These are phyloP conservation scores for Ephestia elutella DNA, from an alignment of 1,140 invertebrate species.

Conservation along the genomic window DNA sequence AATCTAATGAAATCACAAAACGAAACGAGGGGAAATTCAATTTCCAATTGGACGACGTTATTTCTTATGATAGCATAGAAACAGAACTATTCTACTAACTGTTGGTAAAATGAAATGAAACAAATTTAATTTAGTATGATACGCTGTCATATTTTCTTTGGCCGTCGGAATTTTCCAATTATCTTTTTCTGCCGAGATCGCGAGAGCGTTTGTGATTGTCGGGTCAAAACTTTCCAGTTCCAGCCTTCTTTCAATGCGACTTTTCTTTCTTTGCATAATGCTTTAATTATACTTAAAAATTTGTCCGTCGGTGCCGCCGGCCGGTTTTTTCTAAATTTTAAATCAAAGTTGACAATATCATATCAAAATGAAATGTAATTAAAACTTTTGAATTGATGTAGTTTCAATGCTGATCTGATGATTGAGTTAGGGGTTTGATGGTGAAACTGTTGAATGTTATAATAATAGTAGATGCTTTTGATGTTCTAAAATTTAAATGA, in stretches of 20 bases:
- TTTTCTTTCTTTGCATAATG: too few relatives aligned
- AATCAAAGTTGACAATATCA: too few relatives aligned
- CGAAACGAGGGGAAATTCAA: neutral
- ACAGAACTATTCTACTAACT: neutral
- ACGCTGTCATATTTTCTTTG: neutral
- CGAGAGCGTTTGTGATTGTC: neutral
- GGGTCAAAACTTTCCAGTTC: neutral
- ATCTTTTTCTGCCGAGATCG: neutral
- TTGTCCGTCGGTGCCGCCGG: neutral
- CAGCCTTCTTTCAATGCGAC: too few relatives aligned
- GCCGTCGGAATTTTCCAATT: neutral
- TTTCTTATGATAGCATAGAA: neutral
- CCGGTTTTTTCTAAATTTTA: too few relatives aligned
- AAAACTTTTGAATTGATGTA: too few relatives aligned
- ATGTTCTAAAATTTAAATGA: too few relatives aligned
- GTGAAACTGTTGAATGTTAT: too few relatives aligned
- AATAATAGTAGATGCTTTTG: too few relatives aligned
- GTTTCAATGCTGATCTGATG: too few relatives aligned
- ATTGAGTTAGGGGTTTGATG: too few relatives aligned
- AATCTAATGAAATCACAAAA: too few relatives aligned
- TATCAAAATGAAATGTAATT: too few relatives aligned
- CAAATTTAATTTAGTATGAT: conserved; percentile 1
- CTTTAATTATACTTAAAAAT: neutral
- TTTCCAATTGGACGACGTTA: neutral
- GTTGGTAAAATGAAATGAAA: neutral